Base-by-base conservation (phyloP, 2,888 invertebrate genomes). In the Cataglyphis albicans region DNA sequence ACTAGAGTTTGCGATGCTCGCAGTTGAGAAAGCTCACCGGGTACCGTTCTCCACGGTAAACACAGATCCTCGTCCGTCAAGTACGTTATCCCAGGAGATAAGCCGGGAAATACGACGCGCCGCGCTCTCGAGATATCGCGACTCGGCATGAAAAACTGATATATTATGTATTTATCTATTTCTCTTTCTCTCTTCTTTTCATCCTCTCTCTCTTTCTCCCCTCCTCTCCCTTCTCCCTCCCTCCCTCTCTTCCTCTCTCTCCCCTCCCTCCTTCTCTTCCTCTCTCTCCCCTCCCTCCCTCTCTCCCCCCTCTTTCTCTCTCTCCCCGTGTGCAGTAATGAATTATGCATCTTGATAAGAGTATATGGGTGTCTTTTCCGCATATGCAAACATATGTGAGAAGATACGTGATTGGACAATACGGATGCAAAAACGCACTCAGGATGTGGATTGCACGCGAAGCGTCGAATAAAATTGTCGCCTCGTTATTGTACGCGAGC, bases 61-160 rank as follows among this genome's bases (percentile, higher is more conserved):
- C 88, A 88, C 48, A 7, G 88, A 86, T 88, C 78, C 84, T 74
- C 73, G 61, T 88, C 41, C 63, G 81, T 75, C 70, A 76, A 52
- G 64, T 80, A 70, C 61, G 84, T 48, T 41, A 74, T 87, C 86
- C 84, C 88, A 12, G 1, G 86, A 74, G 87, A 64, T 84, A 63
- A 70, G 44, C 70, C 48, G 25, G 82, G 67, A 87, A 87, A 87
- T 87, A 86, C 86, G 82, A 48, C 61, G 63, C 64, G 55, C 63
- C 86, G 35, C 29, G 57, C n/a, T 6, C 21, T 35, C 44, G 35
- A 78, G 65, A 78, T 78, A 67, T 65, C 64, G 57, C 65, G 52
- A 57, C 64, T 44, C 35, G 35, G 25, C 67, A 76, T 59, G 78
- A 70, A 81, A 65, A 70, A 63, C 68, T 52, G 70, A 83, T 81